Evolutionary conservation across 2,113 vertebrate species (phyloP).

Genomic region (Heliornis fulica): DNA sequence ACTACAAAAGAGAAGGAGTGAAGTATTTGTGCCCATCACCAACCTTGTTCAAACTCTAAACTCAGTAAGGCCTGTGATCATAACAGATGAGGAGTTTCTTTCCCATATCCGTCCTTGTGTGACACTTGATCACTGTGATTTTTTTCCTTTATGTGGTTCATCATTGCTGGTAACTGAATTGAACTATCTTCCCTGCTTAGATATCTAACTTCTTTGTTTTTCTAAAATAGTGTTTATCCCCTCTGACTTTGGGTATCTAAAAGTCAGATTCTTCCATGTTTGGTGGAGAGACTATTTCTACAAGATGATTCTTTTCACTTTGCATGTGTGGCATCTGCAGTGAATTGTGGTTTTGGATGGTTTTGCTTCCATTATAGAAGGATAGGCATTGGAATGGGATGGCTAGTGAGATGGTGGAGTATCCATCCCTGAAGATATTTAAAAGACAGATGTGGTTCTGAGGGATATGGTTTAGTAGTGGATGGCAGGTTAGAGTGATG

Average conservation of each 20-base stretch:
- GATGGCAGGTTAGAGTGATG: no score
- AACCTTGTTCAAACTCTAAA: neutral
- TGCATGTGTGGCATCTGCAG: neutral
- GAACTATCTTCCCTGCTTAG: neutral
- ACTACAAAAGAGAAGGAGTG: neutral
- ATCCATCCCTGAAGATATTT: no score
- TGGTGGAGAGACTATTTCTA: neutral
- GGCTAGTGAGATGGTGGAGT: no score
- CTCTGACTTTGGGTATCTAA: neutral
- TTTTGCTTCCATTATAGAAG: no score
- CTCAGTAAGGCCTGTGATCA: neutral
- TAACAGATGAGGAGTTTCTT: neutral
- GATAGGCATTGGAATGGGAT: no score
- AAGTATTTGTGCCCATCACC: neutral
- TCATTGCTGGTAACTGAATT: neutral
- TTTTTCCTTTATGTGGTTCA: neutral
- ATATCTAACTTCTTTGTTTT: neutral
- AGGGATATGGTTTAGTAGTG: no score
- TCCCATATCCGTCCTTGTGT: neutral
- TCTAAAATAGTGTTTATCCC: neutral
- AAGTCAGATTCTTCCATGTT: neutral
- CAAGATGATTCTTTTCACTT: neutral
- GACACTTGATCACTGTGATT: neutral
- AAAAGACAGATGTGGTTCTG: no score
- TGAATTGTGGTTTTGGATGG: neutral